Percentiles rank a stretch among this genome's conserved stretches.
These are phyloP conservation scores for Carcina quercana DNA, from an alignment of 2,888 invertebrate genomes.

Conservation along the genomic window DNA sequence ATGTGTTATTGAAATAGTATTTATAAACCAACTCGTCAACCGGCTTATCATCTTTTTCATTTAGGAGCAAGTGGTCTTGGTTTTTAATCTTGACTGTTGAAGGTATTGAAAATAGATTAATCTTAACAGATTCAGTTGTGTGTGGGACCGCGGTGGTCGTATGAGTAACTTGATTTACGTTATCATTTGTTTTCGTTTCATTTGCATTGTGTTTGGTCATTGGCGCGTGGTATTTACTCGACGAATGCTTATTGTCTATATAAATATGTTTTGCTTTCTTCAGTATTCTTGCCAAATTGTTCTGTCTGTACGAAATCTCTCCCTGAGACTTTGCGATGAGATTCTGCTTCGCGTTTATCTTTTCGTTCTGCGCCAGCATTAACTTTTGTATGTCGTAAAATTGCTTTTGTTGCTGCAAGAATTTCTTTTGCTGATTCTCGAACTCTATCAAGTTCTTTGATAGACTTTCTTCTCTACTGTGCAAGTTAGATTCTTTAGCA, in stretches of 20 bases:
- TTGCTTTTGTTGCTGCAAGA: slow-evolving; percentile 50
- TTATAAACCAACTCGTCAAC: slow-evolving; percentile 63
- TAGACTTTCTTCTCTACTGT: slow-evolving; percentile 40
- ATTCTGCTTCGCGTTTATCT: slow-evolving; percentile 50
- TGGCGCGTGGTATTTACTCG: neutral
- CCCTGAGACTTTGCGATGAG: slow-evolving; percentile 53
- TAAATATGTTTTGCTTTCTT: slow-evolving; percentile 52
- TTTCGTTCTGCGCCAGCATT: slow-evolving; percentile 56
- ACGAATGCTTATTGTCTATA: slow-evolving; percentile 25
- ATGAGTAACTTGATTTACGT: slow-evolving; percentile 12
- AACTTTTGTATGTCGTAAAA: slow-evolving; percentile 56
- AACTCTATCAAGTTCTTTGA: slow-evolving; percentile 44
- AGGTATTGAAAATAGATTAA: slow-evolving; percentile 52
- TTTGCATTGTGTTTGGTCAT: slow-evolving; percentile 4
- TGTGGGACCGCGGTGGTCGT: slow-evolving; percentile 21
- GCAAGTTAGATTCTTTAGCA: slow-evolving; percentile 32
- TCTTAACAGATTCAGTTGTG: slow-evolving; percentile 46
- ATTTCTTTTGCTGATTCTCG: slow-evolving; percentile 54
- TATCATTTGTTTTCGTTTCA: slow-evolving; percentile 5
- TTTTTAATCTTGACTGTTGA: slow-evolving; percentile 32
- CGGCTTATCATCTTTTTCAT: slow-evolving; percentile 51
- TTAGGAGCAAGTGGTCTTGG: slow-evolving; percentile 48
- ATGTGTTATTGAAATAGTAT: slow-evolving; percentile 64
- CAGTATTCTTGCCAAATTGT: slow-evolving; percentile 50
- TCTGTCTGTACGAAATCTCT: slow-evolving; percentile 56